phyloP scores from a whole-genome alignment of 2,797 vertebrate species.

The Aratinga solstitialis region DNA sequence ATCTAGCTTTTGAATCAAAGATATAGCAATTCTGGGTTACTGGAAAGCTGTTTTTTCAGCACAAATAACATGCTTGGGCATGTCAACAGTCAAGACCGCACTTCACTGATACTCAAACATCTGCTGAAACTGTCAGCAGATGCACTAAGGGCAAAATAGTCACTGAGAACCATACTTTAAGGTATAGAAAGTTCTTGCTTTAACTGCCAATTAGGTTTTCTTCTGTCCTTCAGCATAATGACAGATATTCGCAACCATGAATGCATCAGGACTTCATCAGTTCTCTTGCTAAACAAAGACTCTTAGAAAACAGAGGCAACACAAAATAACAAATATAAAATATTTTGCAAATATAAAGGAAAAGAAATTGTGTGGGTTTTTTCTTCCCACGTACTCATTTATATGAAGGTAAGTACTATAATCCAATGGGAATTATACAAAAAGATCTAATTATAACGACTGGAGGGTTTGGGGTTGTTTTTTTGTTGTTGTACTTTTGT shows the following conservation, averaged over 20 bases:
- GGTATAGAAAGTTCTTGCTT: neutral
- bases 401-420: neutral
- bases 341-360: neutral
- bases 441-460: neutral
- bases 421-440: neutral
- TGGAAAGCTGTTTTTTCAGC: neutral
- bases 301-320: neutral
- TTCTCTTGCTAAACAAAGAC: neutral
- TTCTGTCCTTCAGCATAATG: neutral
- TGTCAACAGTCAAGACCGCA: neutral
- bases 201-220: neutral
- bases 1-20: neutral
- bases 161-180: neutral
- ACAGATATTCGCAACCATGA: neutral
- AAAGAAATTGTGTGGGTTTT: neutral
- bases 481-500: neutral
- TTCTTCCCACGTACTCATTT: neutral
- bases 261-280: neutral
- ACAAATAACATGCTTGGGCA: neutral
- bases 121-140: neutral
- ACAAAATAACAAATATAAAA: neutral
- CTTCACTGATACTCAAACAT: neutral
- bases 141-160: neutral
- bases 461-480: neutral
- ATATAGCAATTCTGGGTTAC: neutral